Base-by-base conservation (phyloP, 1,140 invertebrate species). In the Frieseomelitta varia region DNA sequence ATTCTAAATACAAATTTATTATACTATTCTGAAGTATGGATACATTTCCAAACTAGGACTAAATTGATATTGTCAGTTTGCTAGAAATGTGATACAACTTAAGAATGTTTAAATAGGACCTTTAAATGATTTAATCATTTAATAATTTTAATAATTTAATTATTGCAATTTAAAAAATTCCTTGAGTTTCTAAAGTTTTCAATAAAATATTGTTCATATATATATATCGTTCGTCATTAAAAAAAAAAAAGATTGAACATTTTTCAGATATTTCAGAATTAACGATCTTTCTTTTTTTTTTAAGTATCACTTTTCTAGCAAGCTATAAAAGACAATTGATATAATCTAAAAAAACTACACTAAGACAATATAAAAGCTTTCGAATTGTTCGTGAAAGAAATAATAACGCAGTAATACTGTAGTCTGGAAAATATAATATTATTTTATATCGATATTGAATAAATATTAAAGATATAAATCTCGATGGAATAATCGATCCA, bases 331-430 rank as follows among this genome's bases (percentile, higher is more conserved):
- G 6, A 65, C n/a, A 65, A 65, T 65, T 65, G 63, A 15, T 75
- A n/a, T 34, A 56, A 65, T 55, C 24, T 75, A 65, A 58, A 58
- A 14, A 56, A 17, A 39, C 14, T 67, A 67, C 12, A 14, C 24
- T 53, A 63, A n/a, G 10, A 34, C 3, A 24, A 17, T 76, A 27
- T 6, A 51, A 68, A 82, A 82, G 12, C 11, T 67, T 76, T 73
- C 24, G 11, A 58, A 76, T 67, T 56, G n/a, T 34, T 83, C 47
- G 39, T 58, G 30, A n/a, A 67, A 56, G 51, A 56, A 30, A 21
- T 8, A 61, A 58, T 53, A 21, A 83, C 56, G 19, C 56, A 47
- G 27, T 69, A 79, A 84, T 84, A 84, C 76, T 69, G 55, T 61
- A 83, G 24, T 61, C 14, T 53, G 21, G 21, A 39, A 39, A 34